Evolutionary conservation across 1,140 invertebrate species (phyloP), one percentile per base, ranked within the genome.

Genomic region (Drosophila subpulchrella): DNA sequence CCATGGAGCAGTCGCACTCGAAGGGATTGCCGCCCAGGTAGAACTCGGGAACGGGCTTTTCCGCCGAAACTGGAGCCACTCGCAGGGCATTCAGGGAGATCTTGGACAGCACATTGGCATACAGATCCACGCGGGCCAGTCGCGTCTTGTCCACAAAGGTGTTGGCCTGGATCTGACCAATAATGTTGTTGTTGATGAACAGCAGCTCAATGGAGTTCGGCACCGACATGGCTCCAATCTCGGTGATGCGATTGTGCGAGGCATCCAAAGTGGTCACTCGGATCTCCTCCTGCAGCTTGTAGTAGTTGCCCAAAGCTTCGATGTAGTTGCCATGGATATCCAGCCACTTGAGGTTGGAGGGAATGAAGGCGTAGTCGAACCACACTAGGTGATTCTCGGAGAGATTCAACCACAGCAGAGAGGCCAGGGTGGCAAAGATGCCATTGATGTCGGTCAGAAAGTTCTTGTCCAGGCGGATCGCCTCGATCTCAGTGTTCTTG

Each of bases 1-100:
- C 97, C 94, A 97, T 96, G 62, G 95, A 96, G 86, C 96, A 97
- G 91, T 98, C 96, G 92, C 97, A 97, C 66, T 95, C 94, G 88
- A 97, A 97, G n/a, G 97, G 96, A 93, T 98, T 98, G 20, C 96
- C 96, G 17, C 96, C 96, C 41, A 97, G 95, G 91, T 97, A 97
- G 92, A 98, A 97, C 85, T 97, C 96, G 0, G 97, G 97, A 50
- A 97, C 92, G 12, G 94, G 93, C 51, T 94, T 94, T 57, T 94
- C 93, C 38, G 92, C 91, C 4, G 94, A 91, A 39, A 96, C 94
- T 62, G 94, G 95, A 1, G 94, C 93, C 59, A 97, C 93, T 24
- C 96, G 94, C 39, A 97, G 93, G 41, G 96, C 95, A 83, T 95
- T 96, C 78, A 97, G 93, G 60, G 97, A 95, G 93, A 98, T 94